phyloP scores from a whole-genome alignment of 2,113 vertebrate species.

The Pheucticus melanocephalus region DNA sequence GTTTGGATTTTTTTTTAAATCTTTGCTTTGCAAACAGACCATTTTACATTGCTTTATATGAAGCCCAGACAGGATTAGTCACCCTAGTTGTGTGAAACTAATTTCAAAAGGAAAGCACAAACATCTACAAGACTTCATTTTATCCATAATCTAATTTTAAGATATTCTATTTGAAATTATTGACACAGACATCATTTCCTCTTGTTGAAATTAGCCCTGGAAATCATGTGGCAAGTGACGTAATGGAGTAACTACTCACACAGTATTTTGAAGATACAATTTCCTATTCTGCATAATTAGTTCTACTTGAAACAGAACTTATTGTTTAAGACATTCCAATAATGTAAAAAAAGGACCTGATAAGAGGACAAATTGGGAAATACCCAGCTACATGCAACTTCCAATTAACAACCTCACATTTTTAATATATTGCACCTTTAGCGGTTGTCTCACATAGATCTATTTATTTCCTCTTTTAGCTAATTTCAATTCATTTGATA shows the following conservation, averaged over 20 bases:
- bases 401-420: not conserved
- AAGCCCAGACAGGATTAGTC: not conserved
- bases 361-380: not conserved
- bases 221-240: not conserved
- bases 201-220: not conserved
- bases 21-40: not conserved
- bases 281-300: not conserved
- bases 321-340: not conserved
- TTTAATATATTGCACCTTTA: not conserved
- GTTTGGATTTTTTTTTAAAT: rapidly evolving
- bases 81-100: not conserved
- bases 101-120: not conserved
- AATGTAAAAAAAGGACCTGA: not conserved
- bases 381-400: not conserved
- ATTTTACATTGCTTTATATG: not conserved
- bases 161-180: not conserved
- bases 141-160: not conserved
- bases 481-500: not conserved
- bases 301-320: not conserved
- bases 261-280: not conserved
- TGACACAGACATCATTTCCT: not conserved
- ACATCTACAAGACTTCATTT: not conserved
- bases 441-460: not conserved
- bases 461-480: not conserved
- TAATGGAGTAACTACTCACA: not conserved